A percentile compares a stretch with the other conserved stretches of the same genome.
Evolutionary conservation across 2,888 invertebrate species (phyloP).

Genomic region (Aphidius colemani): DNA sequence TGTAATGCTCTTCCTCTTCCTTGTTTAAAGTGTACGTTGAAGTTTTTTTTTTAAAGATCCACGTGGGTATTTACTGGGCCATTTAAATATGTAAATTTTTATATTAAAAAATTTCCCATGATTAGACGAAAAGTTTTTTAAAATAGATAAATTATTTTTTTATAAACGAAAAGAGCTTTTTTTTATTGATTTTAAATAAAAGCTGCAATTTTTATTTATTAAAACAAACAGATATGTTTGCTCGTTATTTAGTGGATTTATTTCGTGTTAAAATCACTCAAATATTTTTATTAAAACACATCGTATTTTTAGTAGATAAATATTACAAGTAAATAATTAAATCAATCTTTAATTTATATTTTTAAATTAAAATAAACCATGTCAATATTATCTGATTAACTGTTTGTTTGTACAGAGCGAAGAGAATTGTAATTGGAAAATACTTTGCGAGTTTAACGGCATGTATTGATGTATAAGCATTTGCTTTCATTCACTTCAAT

Average conservation of each 20-base stretch:
- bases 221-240: too few species aligned
- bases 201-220: too few species aligned
- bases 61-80: background rate
- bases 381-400: slow-evolving; percentile 3
- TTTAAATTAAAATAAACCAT: too few species aligned
- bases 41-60: slow-evolving; percentile 20
- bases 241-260: too few species aligned
- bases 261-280: too few species aligned
- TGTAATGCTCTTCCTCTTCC: slow-evolving; percentile 13
- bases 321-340: too few species aligned
- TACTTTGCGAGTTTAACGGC: slow-evolving; percentile 51
- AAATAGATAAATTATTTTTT: too few species aligned
- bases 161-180: background rate
- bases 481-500: slow-evolving; percentile 16
- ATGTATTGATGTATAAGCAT: slow-evolving; percentile 19
- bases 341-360: too few species aligned
- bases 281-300: too few species aligned
- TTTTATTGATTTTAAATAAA: background rate
- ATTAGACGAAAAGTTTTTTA: background rate
- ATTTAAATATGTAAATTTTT: background rate
- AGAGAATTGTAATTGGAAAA: slow-evolving; percentile 54
- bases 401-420: slow-evolving; percentile 33
- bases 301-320: too few species aligned
- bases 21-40: slow-evolving; percentile 12
- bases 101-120: background rate